These are phyloP conservation scores for Brachymystax lenok DNA, from an alignment of 2,797 vertebrate genomes.

Conservation along the genomic window DNA sequence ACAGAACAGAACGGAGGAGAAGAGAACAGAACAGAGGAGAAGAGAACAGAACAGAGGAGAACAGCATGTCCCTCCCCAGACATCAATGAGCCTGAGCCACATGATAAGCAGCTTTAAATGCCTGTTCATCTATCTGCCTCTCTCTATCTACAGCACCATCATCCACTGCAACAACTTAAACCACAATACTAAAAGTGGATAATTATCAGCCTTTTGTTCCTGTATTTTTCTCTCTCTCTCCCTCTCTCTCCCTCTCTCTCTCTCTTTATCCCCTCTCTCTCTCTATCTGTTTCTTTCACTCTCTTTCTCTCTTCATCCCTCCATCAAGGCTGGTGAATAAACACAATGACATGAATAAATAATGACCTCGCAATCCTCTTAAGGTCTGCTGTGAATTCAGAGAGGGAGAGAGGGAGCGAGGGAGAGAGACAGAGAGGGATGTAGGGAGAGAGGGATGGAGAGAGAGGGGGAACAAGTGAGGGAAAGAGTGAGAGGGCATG, in stretches of 20 bases:
- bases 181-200: slow-evolving; percentile 71
- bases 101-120: slow-evolving; percentile 71
- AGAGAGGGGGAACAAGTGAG: accelerated
- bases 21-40: too few relatives aligned
- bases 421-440: too few relatives aligned
- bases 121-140: slow-evolving; percentile 49
- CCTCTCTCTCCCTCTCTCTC: slow-evolving; percentile 32
- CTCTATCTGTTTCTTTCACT: neutral
- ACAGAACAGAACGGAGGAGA: too few relatives aligned
- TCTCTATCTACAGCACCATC: slow-evolving; percentile 56
- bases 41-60: too few relatives aligned
- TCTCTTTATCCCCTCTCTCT: neutral
- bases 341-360: slow-evolving; percentile 79
- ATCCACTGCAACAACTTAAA: slow-evolving; percentile 65
- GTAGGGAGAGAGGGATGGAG: too few relatives aligned
- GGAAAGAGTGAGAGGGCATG: too few relatives aligned
- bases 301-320: slow-evolving; percentile 5
- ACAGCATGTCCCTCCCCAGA: slow-evolving; percentile 10
- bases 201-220: slow-evolving; percentile 71
- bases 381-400: slow-evolving; percentile 66
- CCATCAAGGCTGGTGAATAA: slow-evolving; percentile 68
- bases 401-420: slow-evolving; percentile 19
- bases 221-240: slow-evolving; percentile 51
- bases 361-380: slow-evolving; percentile 74
- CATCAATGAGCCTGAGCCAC: slow-evolving; percentile 59